Conservation (phyloP, 2,113 vertebrate species). For the Piaya cayana region DNA sequence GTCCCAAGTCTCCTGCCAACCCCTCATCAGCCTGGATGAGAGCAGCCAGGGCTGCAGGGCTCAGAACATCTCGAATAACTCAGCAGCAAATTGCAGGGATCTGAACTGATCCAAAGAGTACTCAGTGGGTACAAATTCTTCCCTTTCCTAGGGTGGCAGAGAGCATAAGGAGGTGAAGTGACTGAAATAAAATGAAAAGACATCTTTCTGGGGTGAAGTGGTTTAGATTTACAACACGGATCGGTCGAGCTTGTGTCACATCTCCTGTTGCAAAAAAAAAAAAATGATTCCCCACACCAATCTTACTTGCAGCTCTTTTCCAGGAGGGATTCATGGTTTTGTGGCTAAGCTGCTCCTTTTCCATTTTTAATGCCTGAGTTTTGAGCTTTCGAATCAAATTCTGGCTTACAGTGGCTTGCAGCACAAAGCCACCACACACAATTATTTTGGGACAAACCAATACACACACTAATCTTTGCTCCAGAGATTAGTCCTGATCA, state of each 20-base stretch:
- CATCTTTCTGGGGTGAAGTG: not conserved
- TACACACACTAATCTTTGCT: constrained; percentile 53
- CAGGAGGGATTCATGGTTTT: not conserved
- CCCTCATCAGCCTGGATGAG: not conserved
- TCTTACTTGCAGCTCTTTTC: not conserved
- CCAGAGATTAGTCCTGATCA: constrained; percentile 57
- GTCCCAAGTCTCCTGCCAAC: not conserved
- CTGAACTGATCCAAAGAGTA: not conserved
- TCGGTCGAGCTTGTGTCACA: not conserved
- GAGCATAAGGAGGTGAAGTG: not conserved
- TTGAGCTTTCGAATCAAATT: not conserved
- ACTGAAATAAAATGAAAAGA: not conserved
- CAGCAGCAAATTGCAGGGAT: not conserved
- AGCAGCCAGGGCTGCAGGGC: not conserved
- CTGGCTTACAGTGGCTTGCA: not conserved
- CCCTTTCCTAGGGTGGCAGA: not conserved
- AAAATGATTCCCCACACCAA: rapidly evolving
- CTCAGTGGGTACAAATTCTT: not conserved
- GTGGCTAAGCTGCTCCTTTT: not conserved
- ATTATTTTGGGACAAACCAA: constrained; percentile 56
- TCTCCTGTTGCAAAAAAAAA: not conserved
- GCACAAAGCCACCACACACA: not conserved
- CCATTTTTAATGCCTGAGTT: not conserved
- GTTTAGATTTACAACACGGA: not conserved
- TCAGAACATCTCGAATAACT: not conserved